Base-by-base conservation (phyloP, 2,797 vertebrate species). In the Chelmon rostratus region DNA sequence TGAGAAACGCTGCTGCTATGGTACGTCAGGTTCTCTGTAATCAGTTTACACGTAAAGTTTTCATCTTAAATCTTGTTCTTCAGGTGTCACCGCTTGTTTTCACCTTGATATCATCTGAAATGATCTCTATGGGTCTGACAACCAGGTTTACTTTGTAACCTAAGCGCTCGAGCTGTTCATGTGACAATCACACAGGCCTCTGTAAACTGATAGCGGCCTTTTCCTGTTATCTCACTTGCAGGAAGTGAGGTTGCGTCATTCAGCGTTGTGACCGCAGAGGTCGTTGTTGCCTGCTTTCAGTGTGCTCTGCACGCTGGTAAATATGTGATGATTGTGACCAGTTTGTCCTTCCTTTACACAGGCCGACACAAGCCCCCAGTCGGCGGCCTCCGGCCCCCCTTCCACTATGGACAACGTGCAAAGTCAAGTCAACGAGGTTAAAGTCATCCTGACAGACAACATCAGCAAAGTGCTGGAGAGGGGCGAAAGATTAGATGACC, bases 381-480 rank as follows among this genome's bases (percentile, higher is more conserved):
- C 90, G 1, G 52, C 89, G 40, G 69, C 91, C 31, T 3, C 90
- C 15, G 80, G 85, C 61, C 83, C 92, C 0, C 5, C 93, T 0
- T 31, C 68, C 1, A 94, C 93, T 53, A 15, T 96, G 0, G 91
- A 87, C 68, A 64, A 92, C 2, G 93, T 96, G 25, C 95, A 94
- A 38, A 89, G 86, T 73, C 96, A 96, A 83, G 95, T 96, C 37
- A 95, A 95, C 59, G 96, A 97, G 76, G 96, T 97, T 7, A 96
- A 96, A 94, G 94, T 95, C 8, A 93, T 96, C 44, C 95, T 97
- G 78, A 94, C 90, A 73, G 94, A 96, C 93, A 98, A 97, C 94
- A 96, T 96, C 81, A 94, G 95, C 81, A 96, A 95, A 82, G 95
- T 97, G 79, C 87, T 97, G 89, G 95, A 97, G 87, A 94, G 94